Evolutionary conservation across 1,140 invertebrate genomes (phyloP).

Genomic region (Camponotus vicinus): DNA sequence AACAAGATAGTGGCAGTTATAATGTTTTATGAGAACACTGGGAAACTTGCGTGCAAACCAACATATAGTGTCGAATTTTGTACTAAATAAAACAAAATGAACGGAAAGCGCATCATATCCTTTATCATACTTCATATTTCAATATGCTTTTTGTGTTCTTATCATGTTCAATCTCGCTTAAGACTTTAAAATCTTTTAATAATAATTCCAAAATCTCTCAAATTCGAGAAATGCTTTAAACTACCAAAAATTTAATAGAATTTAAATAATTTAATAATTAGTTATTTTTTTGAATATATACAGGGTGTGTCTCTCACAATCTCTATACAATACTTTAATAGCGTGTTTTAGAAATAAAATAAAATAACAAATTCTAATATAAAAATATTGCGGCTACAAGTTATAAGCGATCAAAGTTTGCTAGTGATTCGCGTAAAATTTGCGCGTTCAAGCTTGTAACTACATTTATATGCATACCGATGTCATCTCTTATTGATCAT

Average conservation of each 20-base stretch:
- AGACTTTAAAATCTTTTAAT: neutral
- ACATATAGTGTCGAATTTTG: constrained; percentile 38
- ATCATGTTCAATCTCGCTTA: neutral
- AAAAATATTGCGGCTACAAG: no score
- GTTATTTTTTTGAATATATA: neutral
- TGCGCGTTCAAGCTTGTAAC: no score
- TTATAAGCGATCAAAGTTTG: no score
- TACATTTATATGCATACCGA: no score
- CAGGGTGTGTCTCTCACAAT: no score
- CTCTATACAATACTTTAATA: no score
- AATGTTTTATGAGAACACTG: constrained; percentile 62
- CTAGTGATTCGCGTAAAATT: no score
- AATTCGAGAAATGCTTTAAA: neutral
- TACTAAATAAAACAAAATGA: constrained; percentile 57
- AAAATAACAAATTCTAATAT: no score
- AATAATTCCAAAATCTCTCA: neutral
- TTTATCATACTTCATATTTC: neutral
- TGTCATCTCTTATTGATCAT: no score
- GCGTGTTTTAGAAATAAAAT: no score
- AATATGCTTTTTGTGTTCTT: constrained; percentile 14
- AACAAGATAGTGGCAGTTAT: constrained; percentile 47
- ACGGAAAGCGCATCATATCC: constrained; percentile 12
- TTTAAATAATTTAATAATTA: neutral
- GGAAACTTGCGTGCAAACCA: neutral
- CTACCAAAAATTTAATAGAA: neutral